Percentiles rank a stretch among this genome's conserved stretches.
Evolutionary conservation across 2,888 invertebrate species (phyloP).

Genomic region (Pyralis farinalis): DNA sequence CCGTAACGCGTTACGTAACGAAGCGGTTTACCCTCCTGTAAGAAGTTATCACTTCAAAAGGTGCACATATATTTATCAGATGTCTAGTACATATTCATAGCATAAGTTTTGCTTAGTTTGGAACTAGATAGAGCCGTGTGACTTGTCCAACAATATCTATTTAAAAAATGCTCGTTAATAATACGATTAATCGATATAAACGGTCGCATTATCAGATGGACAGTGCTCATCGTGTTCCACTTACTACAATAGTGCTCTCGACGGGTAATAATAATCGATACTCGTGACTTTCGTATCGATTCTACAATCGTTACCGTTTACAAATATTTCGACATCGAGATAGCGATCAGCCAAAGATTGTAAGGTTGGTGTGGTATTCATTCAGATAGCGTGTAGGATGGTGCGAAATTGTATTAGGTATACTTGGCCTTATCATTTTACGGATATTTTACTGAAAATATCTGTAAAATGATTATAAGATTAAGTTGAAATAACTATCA

Average conservation of each 20-base stretch:
- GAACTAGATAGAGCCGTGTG: no score
- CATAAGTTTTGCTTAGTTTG: no score
- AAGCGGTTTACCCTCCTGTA: no score
- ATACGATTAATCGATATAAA: conserved; percentile 22
- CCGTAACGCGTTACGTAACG: no score
- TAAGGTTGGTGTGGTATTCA: conserved; percentile 8
- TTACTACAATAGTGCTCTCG: conserved; percentile 43
- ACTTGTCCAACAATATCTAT: no score
- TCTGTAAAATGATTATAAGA: no score
- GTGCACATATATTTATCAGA: no score
- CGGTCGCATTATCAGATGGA: conserved; percentile 24
- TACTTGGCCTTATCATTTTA: no score
- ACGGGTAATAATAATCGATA: conserved; percentile 34
- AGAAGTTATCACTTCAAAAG: no score
- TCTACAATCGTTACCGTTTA: conserved; percentile 60
- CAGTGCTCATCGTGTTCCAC: conserved; percentile 45
- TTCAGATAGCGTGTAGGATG: neutral
- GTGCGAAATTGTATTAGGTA: neutral
- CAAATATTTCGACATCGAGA: conserved; percentile 75
- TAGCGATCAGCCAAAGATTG: conserved; percentile 43
- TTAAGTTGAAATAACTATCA: no score
- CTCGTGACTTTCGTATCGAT: conserved; percentile 53
- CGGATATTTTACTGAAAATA: no score
- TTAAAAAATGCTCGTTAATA: conserved; percentile 10
- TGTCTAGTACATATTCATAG: no score